Evolutionary conservation across 1,140 invertebrate genomes (phyloP).

Genomic region (Holcopasites calliopsidis): DNA sequence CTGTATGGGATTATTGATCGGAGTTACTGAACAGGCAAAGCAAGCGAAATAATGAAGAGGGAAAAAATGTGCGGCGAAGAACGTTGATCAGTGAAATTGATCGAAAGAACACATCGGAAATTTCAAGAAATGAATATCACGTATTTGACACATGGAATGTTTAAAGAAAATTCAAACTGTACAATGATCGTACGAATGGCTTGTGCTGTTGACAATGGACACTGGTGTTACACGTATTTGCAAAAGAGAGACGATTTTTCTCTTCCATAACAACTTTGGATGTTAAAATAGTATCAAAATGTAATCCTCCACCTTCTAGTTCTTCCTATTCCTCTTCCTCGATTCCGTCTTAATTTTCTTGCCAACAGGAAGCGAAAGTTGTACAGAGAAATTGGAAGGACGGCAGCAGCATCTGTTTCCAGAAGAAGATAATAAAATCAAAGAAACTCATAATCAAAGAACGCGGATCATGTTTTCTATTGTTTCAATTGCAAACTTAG

Average conservation of each 20-base stretch:
- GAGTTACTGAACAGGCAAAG: neutral
- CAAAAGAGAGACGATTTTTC: slow-evolving; percentile 32
- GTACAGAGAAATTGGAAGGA: neutral
- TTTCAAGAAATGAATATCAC: neutral
- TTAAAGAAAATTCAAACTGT: slow-evolving; percentile 29
- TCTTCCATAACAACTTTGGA: slow-evolving; percentile 31
- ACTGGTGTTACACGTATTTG: slow-evolving; percentile 26
- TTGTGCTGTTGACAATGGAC: slow-evolving; percentile 34
- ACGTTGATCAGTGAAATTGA: neutral
- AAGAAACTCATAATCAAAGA: slow-evolving; percentile 56
- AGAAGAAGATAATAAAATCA: slow-evolving; percentile 34
- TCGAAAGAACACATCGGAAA: neutral
- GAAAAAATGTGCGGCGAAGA: slow-evolving; percentile 8
- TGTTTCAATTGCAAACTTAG: neutral
- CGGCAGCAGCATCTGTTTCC: neutral
- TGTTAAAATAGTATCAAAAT: slow-evolving; percentile 38
- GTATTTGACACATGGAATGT: slow-evolving; percentile 5
- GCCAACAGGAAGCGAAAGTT: slow-evolving; percentile 39
- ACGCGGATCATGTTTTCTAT: slow-evolving; percentile 2
- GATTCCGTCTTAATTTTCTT: slow-evolving; percentile 33
- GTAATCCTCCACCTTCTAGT: slow-evolving; percentile 22
- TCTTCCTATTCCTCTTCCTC: slow-evolving; percentile 20
- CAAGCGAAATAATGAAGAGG: neutral
- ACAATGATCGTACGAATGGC: slow-evolving; percentile 21
- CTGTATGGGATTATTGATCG: neutral